Evolutionary conservation across 1,140 invertebrate species (phyloP).

Genomic region (Cepaea nemoralis): DNA sequence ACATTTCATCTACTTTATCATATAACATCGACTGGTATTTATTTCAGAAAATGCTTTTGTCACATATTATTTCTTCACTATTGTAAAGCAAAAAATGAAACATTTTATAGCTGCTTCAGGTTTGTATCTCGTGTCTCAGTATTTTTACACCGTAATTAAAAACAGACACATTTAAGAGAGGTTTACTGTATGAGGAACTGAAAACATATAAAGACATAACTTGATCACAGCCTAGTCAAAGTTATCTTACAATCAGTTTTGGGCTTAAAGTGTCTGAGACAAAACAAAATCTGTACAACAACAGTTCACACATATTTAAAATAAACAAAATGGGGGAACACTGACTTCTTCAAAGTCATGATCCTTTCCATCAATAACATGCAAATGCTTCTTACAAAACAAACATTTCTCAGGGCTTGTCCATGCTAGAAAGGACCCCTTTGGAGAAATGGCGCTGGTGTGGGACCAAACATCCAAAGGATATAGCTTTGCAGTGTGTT

Average conservation of each 20-base stretch:
- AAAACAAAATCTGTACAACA: not conserved
- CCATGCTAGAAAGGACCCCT: constrained; percentile 1
- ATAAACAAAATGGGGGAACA: not conserved
- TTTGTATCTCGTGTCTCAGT: not conserved
- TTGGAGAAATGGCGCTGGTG: not conserved
- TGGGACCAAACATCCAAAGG: not conserved
- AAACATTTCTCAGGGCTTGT: not conserved
- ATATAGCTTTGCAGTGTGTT: not conserved
- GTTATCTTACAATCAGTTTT: constrained; percentile 16
- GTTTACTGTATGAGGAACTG: not conserved
- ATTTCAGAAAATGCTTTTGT: not conserved
- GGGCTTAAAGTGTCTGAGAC: not conserved
- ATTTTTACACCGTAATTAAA: not conserved
- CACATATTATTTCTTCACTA: not conserved
- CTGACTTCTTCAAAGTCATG: not conserved
- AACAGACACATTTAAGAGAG: not conserved
- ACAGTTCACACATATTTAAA: not conserved
- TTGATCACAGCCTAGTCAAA: constrained; percentile 16
- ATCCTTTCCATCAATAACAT: not conserved
- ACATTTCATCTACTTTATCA: too few relatives aligned
- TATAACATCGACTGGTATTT: not conserved
- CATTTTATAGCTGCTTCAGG: not conserved
- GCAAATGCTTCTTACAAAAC: not conserved
- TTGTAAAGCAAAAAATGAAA: not conserved
- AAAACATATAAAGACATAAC: not conserved